Evolutionary conservation across 2,888 invertebrate species (phyloP), one percentile per base, ranked within the genome.

Genomic region (Odontothrips loti): DNA sequence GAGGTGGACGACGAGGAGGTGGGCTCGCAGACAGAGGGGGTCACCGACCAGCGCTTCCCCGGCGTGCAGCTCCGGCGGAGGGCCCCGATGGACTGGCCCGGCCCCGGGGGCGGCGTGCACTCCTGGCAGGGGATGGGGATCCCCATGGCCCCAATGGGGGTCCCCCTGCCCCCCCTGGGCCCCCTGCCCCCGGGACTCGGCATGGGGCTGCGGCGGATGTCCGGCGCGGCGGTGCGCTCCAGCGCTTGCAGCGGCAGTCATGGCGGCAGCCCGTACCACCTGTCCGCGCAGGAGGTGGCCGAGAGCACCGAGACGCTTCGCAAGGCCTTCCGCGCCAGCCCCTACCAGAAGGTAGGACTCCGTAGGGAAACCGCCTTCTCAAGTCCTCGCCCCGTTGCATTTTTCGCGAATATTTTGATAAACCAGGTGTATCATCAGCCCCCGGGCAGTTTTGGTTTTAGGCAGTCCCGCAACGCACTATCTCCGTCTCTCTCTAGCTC

Each of bases 311-410:
- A 80, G 47, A 47, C 78, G 11, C 82, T 84, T 12, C 43, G 82
- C 15, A 83, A 81, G 47, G 84, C 83, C 11, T 82, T 84, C 82
- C 80, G 82, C 15, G 82, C 80, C 47, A 82, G 82, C 27, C 83
- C 84, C 6, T 83, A 83, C 68, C 82, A 83, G 63, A 83, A 82
- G 82, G 84, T 84, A 51, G 79, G 82, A 48, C 48, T 63, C 63
- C 58, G 20, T n/a, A 11, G n/a, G 9, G n/a, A 63, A 63, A 63
- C 9, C 63, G n/a, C n/a, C n/a, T n/a, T n/a, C 34, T 43, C 34
- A 43, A 2, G 34, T 2, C 34, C 34, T 2, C 34, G 34, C 34
- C 34, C 34, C 34, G 34, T n/a, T n/a, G n/a, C n/a, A n/a, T n/a
- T n/a, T n/a, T n/a, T n/a, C n/a, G n/a, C n/a, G n/a, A 51, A 51